These are phyloP conservation scores for Australoheros scitulus DNA, from an alignment of 2,113 vertebrate genomes.

Conservation along the genomic window DNA sequence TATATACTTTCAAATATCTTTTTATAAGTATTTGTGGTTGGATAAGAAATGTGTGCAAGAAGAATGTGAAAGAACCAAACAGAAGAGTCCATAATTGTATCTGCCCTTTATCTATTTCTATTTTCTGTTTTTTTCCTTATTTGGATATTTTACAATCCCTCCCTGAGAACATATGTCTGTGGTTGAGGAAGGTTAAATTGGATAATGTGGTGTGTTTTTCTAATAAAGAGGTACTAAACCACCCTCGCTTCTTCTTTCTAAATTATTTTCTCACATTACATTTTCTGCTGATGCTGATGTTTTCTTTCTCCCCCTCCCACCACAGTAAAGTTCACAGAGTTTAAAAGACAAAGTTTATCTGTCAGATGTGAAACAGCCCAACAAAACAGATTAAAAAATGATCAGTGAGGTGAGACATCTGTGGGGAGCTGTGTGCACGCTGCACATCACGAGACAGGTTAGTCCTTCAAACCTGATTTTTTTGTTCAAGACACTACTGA, in stretches of 20 bases:
- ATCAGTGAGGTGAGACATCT: no score
- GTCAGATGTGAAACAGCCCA: background rate
- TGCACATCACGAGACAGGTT: background rate
- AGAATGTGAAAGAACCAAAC: background rate
- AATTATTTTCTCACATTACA: background rate
- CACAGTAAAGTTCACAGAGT: no score
- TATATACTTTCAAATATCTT: no score
- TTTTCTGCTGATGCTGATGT: background rate
- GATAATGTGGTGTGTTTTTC: background rate
- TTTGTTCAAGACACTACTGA: background rate
- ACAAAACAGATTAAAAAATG: accelerated
- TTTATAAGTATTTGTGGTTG: no score
- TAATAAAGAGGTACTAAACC: background rate
- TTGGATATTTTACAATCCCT: background rate
- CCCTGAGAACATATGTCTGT: background rate
- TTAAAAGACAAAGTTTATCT: background rate
- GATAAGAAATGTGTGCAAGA: no score
- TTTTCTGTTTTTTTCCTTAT: background rate
- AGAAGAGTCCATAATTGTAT: background rate
- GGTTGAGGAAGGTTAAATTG: background rate
- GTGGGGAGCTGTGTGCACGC: background rate
- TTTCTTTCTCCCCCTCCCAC: no score
- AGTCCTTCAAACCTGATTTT: background rate
- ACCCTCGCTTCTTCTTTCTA: constrained; percentile 22
- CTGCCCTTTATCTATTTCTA: background rate